These are phyloP conservation scores for Propsilocerus akamusi DNA, from an alignment of 1,140 invertebrate species.

Conservation along the genomic window DNA sequence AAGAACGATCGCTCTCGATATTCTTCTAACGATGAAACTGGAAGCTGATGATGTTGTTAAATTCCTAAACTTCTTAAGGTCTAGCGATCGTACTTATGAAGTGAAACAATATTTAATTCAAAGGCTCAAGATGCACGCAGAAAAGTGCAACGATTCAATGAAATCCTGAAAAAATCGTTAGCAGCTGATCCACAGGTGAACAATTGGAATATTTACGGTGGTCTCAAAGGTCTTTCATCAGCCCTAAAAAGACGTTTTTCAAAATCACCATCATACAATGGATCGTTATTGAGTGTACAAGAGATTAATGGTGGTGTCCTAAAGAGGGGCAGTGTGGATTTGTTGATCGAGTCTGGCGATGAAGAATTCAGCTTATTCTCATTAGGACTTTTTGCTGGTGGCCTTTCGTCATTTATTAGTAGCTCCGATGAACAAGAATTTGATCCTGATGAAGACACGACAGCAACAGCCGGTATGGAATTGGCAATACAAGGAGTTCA, in stretches of 20 bases:
- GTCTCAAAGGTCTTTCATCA: conserved; percentile 37
- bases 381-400: conserved; percentile 63
- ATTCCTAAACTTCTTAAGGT: conserved; percentile 32
- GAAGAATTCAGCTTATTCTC: conserved; percentile 30
- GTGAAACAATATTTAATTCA: conserved; percentile 46
- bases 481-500: conserved; percentile 57
- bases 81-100: conserved; percentile 36
- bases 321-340: conserved; percentile 55
- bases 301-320: conserved; percentile 53
- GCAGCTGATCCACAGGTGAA: conserved; percentile 25
- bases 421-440: conserved; percentile 24
- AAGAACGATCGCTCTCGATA: conserved; percentile 48
- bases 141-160: conserved; percentile 27
- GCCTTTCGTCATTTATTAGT: conserved; percentile 45
- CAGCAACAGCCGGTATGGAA: conserved; percentile 69
- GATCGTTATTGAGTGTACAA: conserved; percentile 50
- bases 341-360: conserved; percentile 35
- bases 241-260: conserved; percentile 43
- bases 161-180: conserved; percentile 24
- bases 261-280: conserved; percentile 38
- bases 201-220: conserved; percentile 23
- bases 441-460: conserved; percentile 28
- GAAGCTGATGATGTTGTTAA: conserved; percentile 29
- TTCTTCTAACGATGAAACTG: conserved; percentile 41
- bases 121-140: conserved; percentile 36